Conservation (phyloP, 2,888 invertebrate species). For the Drosophila longiperda region DNA sequence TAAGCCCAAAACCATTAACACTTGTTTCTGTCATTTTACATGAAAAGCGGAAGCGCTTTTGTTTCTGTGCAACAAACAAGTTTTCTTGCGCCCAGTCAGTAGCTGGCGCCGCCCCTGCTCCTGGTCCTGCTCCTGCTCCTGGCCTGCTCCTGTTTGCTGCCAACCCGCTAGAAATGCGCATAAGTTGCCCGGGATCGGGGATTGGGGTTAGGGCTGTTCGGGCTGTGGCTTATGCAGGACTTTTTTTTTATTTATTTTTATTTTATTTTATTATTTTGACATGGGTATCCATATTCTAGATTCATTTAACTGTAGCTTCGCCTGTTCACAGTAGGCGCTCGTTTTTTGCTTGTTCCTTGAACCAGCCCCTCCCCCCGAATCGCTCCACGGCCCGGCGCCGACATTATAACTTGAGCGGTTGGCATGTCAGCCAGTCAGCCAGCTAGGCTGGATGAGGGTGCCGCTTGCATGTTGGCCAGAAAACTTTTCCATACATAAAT, state of each 20-base stretch:
- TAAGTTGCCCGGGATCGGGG: not conserved
- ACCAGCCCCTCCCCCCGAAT: conserved; percentile 10
- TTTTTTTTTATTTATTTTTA: conserved; percentile 41
- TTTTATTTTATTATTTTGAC: conserved; percentile 64
- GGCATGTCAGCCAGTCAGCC: conserved; percentile 63
- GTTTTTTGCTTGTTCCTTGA: conserved; percentile 61
- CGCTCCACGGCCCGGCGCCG: conserved; percentile 37
- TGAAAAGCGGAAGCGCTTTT: conserved; percentile 78
- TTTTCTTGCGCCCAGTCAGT: conserved; percentile 57
- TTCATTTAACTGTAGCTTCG: conserved; percentile 58
- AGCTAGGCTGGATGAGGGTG: conserved; percentile 70
- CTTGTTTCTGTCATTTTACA: conserved; percentile 81
- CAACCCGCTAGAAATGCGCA: conserved; percentile 28
- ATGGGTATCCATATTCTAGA: conserved; percentile 75
- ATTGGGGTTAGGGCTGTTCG: not conserved
- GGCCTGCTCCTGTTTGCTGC: conserved; percentile 3
- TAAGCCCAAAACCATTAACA: conserved; percentile 79
- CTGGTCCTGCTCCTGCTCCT: conserved; percentile 54
- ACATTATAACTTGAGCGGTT: conserved; percentile 58
- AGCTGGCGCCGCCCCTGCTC: conserved; percentile 21
- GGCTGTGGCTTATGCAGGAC: conserved; percentile 44
- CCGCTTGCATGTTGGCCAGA: conserved; percentile 56
- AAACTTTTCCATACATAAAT: conserved; percentile 56
- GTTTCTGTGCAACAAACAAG: conserved; percentile 81
- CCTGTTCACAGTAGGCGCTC: conserved; percentile 42